These are phyloP conservation scores for Catamblyrhynchus diadema DNA, from an alignment of 2,797 vertebrate species.

Conservation along the genomic window DNA sequence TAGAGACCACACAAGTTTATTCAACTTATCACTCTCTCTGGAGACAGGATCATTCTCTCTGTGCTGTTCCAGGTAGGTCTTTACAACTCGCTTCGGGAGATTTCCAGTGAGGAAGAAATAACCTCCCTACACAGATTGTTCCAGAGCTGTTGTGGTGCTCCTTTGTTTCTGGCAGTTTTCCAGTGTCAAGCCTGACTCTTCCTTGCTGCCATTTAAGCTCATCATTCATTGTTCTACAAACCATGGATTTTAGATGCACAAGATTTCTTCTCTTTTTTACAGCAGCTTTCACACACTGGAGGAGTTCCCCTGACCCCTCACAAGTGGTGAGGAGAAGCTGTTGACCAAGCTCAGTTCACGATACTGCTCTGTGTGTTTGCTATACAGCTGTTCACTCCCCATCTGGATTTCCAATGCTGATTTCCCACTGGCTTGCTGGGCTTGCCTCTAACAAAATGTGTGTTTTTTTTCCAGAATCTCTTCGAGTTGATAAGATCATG, in stretches of 20 bases:
- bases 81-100: neutral
- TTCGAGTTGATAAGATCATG: neutral
- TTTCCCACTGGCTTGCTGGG: neutral
- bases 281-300: neutral
- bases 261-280: neutral
- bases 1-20: neutral
- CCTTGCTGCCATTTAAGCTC: neutral
- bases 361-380: neutral
- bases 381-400: fast-evolving
- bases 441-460: neutral
- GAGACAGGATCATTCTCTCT: neutral
- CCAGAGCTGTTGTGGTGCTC: neutral
- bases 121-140: neutral
- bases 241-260: neutral
- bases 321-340: neutral
- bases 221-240: neutral
- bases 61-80: neutral
- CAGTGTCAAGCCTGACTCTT: neutral
- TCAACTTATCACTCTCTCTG: neutral
- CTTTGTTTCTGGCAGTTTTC: neutral
- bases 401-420: neutral
- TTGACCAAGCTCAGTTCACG: neutral
- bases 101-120: neutral
- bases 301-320: neutral
- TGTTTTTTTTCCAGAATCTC: neutral